Percentiles rank a stretch among this genome's conserved stretches.
phyloP scores from a whole-genome alignment of 2,888 invertebrate species.

The Lasioglossum morio region DNA sequence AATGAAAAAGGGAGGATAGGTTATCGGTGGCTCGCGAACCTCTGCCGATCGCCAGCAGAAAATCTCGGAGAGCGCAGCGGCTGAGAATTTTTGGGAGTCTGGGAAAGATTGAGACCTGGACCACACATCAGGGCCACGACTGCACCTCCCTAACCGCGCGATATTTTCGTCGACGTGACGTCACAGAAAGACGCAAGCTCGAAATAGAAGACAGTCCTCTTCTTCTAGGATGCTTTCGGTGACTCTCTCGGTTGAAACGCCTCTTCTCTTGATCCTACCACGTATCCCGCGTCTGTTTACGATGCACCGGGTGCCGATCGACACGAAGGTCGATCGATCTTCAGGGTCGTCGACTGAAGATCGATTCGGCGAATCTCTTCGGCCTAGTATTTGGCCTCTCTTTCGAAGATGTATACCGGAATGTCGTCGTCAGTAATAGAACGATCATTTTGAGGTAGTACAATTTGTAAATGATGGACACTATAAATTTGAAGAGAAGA shows the following conservation, averaged over 20 bases:
- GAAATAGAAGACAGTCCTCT: conserved; percentile 81
- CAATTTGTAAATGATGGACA: neutral
- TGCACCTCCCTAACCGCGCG: conserved; percentile 77
- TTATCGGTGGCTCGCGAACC: conserved; percentile 16
- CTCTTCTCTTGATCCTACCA: conserved; percentile 64
- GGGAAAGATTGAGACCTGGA: conserved; percentile 81
- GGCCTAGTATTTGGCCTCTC: neutral
- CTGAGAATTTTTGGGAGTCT: conserved; percentile 76
- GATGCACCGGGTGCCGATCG: conserved; percentile 61
- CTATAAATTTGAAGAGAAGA: neutral
- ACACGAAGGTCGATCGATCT: conserved; percentile 65
- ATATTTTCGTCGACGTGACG: conserved; percentile 83
- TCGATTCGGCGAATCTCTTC: neutral
- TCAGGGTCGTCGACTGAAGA: conserved; percentile 47
- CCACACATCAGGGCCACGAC: conserved; percentile 72
- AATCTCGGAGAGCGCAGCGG: conserved; percentile 41
- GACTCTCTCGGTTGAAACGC: conserved; percentile 57
- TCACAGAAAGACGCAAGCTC: conserved; percentile 78
- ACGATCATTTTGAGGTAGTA: neutral
- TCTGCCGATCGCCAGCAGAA: neutral
- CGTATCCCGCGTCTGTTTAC: conserved; percentile 69
- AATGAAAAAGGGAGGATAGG: neutral
- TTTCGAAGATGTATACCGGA: neutral
- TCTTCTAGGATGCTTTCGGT: conserved; percentile 63
- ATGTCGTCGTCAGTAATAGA: neutral